Evolutionary conservation across 2,113 vertebrate genomes (phyloP).

Genomic region (Willisornis vidua): DNA sequence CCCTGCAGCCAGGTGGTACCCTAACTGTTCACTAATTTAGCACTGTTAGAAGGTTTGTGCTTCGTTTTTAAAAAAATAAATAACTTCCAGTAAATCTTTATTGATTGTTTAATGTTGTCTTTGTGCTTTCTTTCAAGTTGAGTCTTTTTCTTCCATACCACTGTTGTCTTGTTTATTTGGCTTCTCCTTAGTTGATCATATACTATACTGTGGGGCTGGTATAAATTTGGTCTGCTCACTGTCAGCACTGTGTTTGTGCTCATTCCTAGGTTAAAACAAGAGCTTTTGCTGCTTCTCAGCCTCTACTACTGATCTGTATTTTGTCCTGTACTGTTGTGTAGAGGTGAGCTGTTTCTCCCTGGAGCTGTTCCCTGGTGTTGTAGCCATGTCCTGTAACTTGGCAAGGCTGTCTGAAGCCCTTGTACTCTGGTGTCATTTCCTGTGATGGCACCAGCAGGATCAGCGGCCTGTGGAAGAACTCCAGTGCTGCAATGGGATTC

Average conservation of each 20-base stretch:
- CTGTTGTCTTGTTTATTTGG: neutral
- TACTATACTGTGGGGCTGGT: neutral
- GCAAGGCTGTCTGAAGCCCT: neutral
- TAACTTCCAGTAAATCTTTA: neutral
- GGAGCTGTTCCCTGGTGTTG: neutral
- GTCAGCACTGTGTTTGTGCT: neutral
- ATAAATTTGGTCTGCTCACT: neutral
- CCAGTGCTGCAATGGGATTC: neutral
- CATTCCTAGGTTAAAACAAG: neutral
- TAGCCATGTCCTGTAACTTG: accelerated
- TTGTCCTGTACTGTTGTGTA: neutral
- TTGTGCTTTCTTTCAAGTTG: neutral
- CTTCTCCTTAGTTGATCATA: neutral
- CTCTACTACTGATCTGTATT: neutral
- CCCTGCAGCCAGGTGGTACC: neutral
- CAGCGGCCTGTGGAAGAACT: neutral
- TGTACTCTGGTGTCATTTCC: neutral
- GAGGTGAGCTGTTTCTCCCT: neutral
- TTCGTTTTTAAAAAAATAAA: neutral
- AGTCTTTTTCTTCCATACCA: neutral
- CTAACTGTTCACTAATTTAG: neutral
- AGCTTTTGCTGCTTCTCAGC: neutral
- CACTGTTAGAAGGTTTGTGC: neutral
- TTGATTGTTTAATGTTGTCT: neutral
- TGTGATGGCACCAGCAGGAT: neutral